Evolutionary conservation across 2,113 vertebrate species (phyloP).

Genomic region (Passer montanus): DNA sequence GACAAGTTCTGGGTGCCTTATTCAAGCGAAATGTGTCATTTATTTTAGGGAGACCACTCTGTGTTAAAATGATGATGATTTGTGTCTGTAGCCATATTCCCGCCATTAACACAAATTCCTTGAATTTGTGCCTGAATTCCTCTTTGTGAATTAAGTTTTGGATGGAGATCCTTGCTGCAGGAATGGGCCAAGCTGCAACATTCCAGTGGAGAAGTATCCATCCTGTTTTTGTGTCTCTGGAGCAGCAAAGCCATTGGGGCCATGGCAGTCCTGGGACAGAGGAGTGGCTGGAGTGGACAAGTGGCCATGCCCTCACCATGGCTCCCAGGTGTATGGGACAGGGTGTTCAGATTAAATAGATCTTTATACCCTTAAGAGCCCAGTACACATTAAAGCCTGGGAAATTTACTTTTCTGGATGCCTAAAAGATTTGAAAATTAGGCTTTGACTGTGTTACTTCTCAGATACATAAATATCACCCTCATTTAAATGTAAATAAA

Average conservation of each 20-base stretch:
- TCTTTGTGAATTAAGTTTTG: background rate
- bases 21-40: background rate
- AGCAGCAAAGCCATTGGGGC: background rate
- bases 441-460: background rate
- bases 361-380: background rate
- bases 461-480: background rate
- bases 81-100: background rate
- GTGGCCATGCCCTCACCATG: fast-evolving
- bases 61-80: background rate
- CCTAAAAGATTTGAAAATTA: background rate
- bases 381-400: background rate
- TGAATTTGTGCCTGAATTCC: background rate
- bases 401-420: background rate
- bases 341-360: background rate
- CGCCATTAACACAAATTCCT: background rate
- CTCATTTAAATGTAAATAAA: background rate
- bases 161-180: background rate
- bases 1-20: background rate
- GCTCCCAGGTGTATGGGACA: background rate
- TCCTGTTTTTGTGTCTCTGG: background rate
- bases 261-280: background rate
- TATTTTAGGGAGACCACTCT: background rate
- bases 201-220: background rate
- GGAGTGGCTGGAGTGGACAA: background rate
- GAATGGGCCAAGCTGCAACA: background rate